A percentile compares a stretch with the other conserved stretches of the same genome.
These are phyloP conservation scores for Drosophila punjabiensis DNA, from an alignment of 1,140 invertebrate species.

Conservation along the genomic window DNA sequence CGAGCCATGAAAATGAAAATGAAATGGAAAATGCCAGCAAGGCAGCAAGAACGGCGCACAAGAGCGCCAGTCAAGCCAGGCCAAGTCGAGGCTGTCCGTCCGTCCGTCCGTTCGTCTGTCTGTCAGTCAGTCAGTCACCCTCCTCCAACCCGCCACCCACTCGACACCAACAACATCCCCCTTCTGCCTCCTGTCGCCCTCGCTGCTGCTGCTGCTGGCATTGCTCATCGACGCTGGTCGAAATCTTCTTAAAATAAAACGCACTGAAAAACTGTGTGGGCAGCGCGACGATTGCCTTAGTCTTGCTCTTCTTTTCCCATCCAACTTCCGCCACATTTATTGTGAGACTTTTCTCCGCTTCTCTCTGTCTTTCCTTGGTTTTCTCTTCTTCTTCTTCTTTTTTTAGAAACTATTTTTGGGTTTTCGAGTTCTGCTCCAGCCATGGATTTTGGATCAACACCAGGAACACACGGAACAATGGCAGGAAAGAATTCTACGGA, in stretches of 20 bases:
- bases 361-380: constrained; percentile 2
- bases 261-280: constrained; percentile 54
- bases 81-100: constrained; percentile 49
- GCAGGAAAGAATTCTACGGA: constrained; percentile 24
- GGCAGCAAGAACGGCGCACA: constrained; percentile 31
- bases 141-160: constrained; percentile 35
- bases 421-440: constrained; percentile 38
- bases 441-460: constrained; percentile 43
- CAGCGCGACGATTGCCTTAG: constrained; percentile 38
- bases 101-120: constrained; percentile 36
- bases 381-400: neutral
- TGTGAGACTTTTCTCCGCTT: constrained; percentile 30
- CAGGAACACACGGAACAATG: constrained; percentile 23
- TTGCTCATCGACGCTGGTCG: constrained; percentile 69
- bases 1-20: constrained; percentile 49
- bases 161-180: constrained; percentile 34
- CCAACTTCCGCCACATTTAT: constrained; percentile 72
- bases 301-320: constrained; percentile 53
- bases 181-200: neutral
- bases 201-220: constrained; percentile 45
- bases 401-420: constrained; percentile 73
- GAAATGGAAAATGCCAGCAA: constrained; percentile 46
- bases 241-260: constrained; percentile 83
- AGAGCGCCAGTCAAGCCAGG: constrained; percentile 30
- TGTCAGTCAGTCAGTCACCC: constrained; percentile 40